These are phyloP conservation scores for Danionella cerebrum DNA, from an alignment of 2,113 vertebrate genomes.

Conservation along the genomic window DNA sequence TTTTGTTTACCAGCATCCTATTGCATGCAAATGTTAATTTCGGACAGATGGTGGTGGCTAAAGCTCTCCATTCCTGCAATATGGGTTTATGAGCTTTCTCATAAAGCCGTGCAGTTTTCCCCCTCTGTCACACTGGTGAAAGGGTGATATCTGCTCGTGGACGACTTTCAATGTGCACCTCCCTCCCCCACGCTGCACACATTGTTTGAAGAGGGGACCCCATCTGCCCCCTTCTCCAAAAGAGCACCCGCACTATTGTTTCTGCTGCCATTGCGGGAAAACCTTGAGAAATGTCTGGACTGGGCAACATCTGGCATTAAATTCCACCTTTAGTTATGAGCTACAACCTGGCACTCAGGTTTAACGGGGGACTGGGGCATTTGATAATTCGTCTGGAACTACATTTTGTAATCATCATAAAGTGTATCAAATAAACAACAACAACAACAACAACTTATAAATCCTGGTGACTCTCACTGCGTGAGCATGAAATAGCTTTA, in stretches of 20 bases:
- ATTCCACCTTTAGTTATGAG: slow-evolving; percentile 28
- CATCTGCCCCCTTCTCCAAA: slow-evolving; percentile 44
- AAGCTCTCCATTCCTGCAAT: slow-evolving; percentile 44
- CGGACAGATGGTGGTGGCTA: slow-evolving; percentile 47
- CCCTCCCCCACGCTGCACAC: slow-evolving; percentile 34
- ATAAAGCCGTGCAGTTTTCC: slow-evolving; percentile 41
- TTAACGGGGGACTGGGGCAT: slow-evolving; percentile 11
- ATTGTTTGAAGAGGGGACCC: slow-evolving; percentile 44
- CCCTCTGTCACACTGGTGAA: slow-evolving; percentile 35
- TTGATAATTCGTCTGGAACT: slow-evolving; percentile 21
- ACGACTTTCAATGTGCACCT: slow-evolving; percentile 40
- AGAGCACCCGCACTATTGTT: slow-evolving; percentile 37
- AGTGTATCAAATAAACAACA: slow-evolving; percentile 23
- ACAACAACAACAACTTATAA: neutral
- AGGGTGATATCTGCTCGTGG: slow-evolving; percentile 36
- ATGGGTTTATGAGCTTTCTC: slow-evolving; percentile 52
- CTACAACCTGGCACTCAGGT: slow-evolving; percentile 17
- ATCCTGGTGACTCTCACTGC: neutral
- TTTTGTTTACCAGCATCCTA: neutral
- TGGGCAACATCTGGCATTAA: slow-evolving; percentile 40
- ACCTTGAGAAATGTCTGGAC: slow-evolving; percentile 17
- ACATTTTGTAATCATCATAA: slow-evolving; percentile 28
- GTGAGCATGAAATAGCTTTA: no score
- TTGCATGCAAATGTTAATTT: slow-evolving; percentile 31
- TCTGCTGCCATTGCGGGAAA: slow-evolving; percentile 17